Conservation (phyloP, 2,113 vertebrate genomes). For the Laterallus jamaicensis region DNA sequence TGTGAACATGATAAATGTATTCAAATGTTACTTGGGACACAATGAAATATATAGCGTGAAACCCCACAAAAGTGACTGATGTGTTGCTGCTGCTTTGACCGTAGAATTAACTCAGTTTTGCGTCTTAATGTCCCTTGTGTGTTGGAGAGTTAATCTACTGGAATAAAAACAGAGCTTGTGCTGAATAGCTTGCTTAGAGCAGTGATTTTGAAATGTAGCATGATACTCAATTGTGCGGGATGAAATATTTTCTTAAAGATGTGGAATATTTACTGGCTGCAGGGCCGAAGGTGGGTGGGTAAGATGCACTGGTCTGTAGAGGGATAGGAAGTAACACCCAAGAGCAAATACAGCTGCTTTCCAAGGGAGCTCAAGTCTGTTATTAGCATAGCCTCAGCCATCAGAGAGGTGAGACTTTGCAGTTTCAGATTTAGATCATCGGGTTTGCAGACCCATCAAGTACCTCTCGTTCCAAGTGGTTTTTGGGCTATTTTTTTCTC, state of each 20-base stretch:
- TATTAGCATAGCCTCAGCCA: background rate
- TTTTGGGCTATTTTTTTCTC: background rate
- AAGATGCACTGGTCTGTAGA: background rate
- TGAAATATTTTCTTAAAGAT: background rate
- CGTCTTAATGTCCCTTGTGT: background rate
- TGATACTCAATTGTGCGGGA: background rate
- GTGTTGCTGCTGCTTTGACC: background rate
- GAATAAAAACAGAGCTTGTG: conserved; percentile 16
- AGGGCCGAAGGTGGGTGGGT: background rate
- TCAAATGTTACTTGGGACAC: background rate
- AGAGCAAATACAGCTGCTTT: background rate
- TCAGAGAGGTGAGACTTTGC: background rate
- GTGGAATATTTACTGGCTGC: background rate
- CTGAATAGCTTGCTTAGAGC: background rate
- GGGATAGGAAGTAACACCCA: background rate
- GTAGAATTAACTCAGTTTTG: background rate
- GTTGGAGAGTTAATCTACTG: conserved; percentile 26
- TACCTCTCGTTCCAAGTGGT: background rate
- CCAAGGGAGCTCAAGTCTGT: background rate
- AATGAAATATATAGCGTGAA: background rate
- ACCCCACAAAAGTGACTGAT: background rate
- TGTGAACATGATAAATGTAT: background rate
- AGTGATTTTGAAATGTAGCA: background rate
- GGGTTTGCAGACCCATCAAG: background rate
- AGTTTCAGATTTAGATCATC: background rate